These are phyloP conservation scores for Channallabes apus DNA, from an alignment of 2,797 vertebrate genomes.

Conservation along the genomic window DNA sequence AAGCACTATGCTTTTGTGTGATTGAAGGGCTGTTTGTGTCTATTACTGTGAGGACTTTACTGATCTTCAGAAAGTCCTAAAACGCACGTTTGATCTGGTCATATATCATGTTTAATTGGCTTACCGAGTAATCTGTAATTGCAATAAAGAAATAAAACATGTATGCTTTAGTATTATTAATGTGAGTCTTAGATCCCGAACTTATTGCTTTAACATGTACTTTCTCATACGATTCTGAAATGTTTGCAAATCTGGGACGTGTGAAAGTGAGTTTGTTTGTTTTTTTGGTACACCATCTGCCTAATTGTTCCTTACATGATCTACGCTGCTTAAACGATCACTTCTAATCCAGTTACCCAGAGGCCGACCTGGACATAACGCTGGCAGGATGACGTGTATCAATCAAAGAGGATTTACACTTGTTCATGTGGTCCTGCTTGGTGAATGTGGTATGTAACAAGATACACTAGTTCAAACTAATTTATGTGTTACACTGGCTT, in stretches of 20 bases:
- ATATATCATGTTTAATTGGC: neutral
- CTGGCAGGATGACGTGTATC: constrained; percentile 6
- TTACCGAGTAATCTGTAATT: neutral
- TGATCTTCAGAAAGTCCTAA: neutral
- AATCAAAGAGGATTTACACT: constrained; percentile 3
- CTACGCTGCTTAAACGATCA: constrained; percentile 10
- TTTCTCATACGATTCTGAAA: neutral
- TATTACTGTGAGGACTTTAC: neutral
- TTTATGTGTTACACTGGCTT: neutral
- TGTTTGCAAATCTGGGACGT: neutral
- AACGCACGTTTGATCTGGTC: neutral
- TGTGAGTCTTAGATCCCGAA: neutral
- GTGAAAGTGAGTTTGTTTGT: neutral
- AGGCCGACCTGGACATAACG: neutral
- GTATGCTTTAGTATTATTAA: neutral
- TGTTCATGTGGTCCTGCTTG: neutral
- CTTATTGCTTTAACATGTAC: neutral
- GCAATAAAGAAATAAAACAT: neutral
- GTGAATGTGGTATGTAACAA: neutral
- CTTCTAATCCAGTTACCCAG: constrained; percentile 32
- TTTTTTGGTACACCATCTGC: neutral
- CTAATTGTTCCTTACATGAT: neutral
- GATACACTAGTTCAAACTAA: too few species aligned
- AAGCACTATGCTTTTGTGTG: neutral
- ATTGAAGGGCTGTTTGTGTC: neutral